Base-by-base conservation (phyloP, 2,113 vertebrate genomes). In the Cavia porcellus region DNA sequence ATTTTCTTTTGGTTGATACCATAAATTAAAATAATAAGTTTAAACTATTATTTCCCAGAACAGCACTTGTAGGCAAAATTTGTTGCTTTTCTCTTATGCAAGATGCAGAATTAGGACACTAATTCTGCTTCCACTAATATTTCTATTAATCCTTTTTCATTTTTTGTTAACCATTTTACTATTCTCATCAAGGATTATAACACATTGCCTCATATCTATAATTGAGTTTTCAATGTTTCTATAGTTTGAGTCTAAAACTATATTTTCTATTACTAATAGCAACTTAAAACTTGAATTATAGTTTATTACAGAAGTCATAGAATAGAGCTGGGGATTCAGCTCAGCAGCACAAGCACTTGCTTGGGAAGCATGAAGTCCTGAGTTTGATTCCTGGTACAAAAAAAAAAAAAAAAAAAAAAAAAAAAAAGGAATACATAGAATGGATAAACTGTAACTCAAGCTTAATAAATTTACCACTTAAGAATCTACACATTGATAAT, bases 221-320 rank as follows among this genome's bases (percentile, higher is more conserved):
- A 86, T 75, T 96, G 61, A 57, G 42, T 80, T 96, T 96, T 80
- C 20, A 70, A 75, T 86, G 20, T 89, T 20, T 79, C 45, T 89
- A 55, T 45, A 66, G 59, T 95, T 89, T 94, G 62, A 80, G 84
- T 95, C 68, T 96, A 68, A 92, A 89, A 80, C 32, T 83, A 30
- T 47, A 83, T 45, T 57, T 38, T 64, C 42, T 68, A 74, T 86
- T 45, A 52, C 11, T 87, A 77, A 45, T 66, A 91, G 30, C 3
- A 62, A n/a, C 89, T 89, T 93, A 80, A 93, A 95, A 93, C 13
- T 82, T 74, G 61, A 95, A 95, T 61, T 22, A 66, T 11, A 93
- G 79, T 80, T 77, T 28, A 66, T 32, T 74, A 55, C 20, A 72
- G 9, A 86, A 86, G 77, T 66, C 57, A 80, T 42, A 83, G 14